phyloP scores from a whole-genome alignment of 2,888 invertebrate genomes.

The Drosophila nr. medialis region DNA sequence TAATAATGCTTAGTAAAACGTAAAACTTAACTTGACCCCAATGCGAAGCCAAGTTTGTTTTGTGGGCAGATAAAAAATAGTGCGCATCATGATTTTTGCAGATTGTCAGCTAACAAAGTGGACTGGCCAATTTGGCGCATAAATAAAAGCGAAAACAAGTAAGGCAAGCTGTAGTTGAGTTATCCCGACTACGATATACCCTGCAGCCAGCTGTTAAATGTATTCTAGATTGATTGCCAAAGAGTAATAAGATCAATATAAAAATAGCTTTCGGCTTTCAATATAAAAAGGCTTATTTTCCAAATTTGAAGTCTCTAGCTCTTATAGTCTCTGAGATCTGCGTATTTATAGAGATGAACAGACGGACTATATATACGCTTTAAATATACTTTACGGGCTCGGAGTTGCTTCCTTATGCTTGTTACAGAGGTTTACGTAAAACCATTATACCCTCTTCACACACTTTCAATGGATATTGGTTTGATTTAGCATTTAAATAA shows the following conservation, averaged over 20 bases:
- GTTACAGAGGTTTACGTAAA: background rate
- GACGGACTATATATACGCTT: background rate
- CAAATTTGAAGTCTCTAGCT: background rate
- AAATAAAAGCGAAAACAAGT: constrained; percentile 16
- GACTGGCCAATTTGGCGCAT: constrained; percentile 34
- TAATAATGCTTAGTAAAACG: background rate
- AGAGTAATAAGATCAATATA: background rate
- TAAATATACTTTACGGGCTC: background rate
- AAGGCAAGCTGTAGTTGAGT: background rate
- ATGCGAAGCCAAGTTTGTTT: constrained; percentile 48
- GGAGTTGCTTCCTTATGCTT: background rate
- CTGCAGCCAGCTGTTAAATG: background rate
- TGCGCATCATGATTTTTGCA: constrained; percentile 12
- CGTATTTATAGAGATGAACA: background rate
- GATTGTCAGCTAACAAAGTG: constrained; percentile 25
- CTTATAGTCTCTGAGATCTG: background rate
- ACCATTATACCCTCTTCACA: background rate
- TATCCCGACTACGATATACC: background rate
- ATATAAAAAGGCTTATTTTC: no score
- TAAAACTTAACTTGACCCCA: constrained; percentile 63
- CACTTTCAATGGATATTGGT: background rate
- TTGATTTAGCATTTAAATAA: background rate
- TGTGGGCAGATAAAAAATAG: constrained; percentile 23
- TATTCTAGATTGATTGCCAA: background rate
- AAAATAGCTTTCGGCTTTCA: no score